Evolutionary conservation across 2,888 invertebrate genomes (phyloP).

Genomic region (Caenorhabditis sp.): DNA sequence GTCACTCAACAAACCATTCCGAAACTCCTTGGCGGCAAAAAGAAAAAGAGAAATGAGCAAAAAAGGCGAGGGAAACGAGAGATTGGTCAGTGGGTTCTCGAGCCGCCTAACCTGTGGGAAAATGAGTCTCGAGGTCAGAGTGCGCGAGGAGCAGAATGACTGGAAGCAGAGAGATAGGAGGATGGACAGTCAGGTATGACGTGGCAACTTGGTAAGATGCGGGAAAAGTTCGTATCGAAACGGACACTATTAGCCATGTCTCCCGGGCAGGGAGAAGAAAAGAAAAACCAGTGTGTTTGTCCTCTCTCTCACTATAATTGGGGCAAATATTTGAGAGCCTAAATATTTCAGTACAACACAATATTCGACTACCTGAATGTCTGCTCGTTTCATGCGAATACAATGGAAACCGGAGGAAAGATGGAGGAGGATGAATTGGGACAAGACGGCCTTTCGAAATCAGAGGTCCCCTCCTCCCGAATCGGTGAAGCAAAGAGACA

Average conservation of each 20-base stretch:
- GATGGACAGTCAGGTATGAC: constrained; percentile 1
- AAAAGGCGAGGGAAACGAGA: neutral
- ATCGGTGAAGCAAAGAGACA: constrained; percentile 27
- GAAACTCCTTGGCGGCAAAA: constrained; percentile 25
- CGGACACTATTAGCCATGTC: constrained; percentile 7
- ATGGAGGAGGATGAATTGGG: neutral
- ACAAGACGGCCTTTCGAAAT: constrained; percentile 10
- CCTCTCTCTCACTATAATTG: constrained; percentile 37
- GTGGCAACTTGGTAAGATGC: neutral
- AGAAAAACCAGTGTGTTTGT: constrained; percentile 39
- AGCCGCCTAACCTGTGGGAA: neutral
- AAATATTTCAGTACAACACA: constrained; percentile 26
- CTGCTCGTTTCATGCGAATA: constrained; percentile 19
- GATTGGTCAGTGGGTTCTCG: neutral
- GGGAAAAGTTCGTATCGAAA: constrained; percentile 1
- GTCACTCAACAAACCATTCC: constrained; percentile 47
- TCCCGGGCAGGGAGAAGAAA: constrained; percentile 7
- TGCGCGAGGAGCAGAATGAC: neutral
- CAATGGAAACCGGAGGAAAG: neutral
- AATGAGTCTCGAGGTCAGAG: constrained; percentile 8
- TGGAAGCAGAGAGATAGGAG: no score
- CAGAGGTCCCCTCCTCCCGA: neutral
- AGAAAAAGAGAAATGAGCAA: constrained; percentile 1
- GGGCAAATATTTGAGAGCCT: constrained; percentile 49
- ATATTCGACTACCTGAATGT: constrained; percentile 19